Base-by-base conservation (phyloP, 2,113 vertebrate genomes). In the Cyphomyrus discorhynchus region DNA sequence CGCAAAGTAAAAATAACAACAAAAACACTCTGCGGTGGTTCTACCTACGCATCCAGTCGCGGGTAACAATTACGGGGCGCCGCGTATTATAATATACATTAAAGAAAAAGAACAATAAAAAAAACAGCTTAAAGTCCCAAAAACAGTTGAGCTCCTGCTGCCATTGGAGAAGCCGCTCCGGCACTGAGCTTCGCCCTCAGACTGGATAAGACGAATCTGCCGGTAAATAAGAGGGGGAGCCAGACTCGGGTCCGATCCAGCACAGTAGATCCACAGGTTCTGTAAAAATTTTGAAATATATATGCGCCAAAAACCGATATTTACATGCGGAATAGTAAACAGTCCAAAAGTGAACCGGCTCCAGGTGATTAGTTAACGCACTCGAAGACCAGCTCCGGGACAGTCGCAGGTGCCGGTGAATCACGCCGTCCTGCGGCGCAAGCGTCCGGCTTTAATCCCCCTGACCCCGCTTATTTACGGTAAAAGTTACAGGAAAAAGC, bases 181-280 rank as follows among this genome's bases (percentile, higher is more conserved):
- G 15, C 35, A 6, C 62, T 70, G 3, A 70, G 62, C n/a, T 31
- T 70, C 62, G 27, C n/a, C 24, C 58, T 27, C 62, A n/a, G 9
- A 27, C 62, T 9, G n/a, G 9, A 10, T 66, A 66, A 66, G 3
- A n/a, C 8, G 10, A 66, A 66, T 66, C 58, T n/a, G 58, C 24
- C 58, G 62, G 62, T 27, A n/a, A 27, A 70, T 70, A 27, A 70
- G 58, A 66, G 24, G 24, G n/a, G 58, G 24, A 27, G 62, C n/a
- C 27, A 27, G 10, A 62, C 24, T 9, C 21, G 56, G 56, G 2
- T 62, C 56, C 56, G n/a, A 70, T 11, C 62, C 62, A 27, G 9
- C 5, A 15, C 7, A 17, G n/a, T n/a, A 13, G 74, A 83, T 82
- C 90, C 88, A 90, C 90, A 90, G 86, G 90, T 90, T 88, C 74